Evolutionary conservation across 2,113 vertebrate genomes (phyloP).

Genomic region (Catharus bicknelli): DNA sequence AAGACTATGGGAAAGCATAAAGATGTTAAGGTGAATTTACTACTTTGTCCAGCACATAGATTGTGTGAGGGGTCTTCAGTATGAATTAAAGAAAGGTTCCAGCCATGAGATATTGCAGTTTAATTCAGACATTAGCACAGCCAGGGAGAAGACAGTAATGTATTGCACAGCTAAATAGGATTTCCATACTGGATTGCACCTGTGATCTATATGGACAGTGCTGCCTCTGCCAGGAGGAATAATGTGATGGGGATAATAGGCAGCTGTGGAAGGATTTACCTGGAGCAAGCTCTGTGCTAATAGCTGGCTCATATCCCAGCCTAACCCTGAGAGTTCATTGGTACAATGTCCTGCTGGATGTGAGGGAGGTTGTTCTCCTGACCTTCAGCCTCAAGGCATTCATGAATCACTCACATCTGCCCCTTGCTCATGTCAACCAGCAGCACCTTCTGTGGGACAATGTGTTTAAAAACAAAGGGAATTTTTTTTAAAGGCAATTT

Average conservation of each 20-base stretch:
- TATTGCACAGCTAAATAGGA: neutral
- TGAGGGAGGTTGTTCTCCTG: neutral
- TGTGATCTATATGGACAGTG: neutral
- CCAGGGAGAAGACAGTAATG: neutral
- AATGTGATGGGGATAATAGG: neutral
- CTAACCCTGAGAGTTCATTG: neutral
- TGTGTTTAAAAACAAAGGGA: neutral
- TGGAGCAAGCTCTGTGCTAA: neutral
- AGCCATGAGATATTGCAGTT: constrained; percentile 22
- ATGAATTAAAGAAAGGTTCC: constrained; percentile 48
- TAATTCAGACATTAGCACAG: constrained; percentile 7
- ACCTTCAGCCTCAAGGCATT: neutral
- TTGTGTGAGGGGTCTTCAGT: neutral
- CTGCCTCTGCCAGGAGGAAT: neutral
- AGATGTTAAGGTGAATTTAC: constrained; percentile 55
- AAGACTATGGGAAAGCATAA: constrained; percentile 22
- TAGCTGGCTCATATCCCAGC: neutral
- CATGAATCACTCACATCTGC: neutral
- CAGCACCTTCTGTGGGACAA: neutral
- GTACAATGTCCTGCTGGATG: neutral
- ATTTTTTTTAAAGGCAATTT: neutral
- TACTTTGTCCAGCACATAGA: constrained; percentile 31
- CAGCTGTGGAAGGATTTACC: neutral
- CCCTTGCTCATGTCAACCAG: neutral
- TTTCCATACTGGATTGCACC: neutral